Conservation (phyloP, 2,888 invertebrate genomes). For the Leptarthrus brevirostris region DNA sequence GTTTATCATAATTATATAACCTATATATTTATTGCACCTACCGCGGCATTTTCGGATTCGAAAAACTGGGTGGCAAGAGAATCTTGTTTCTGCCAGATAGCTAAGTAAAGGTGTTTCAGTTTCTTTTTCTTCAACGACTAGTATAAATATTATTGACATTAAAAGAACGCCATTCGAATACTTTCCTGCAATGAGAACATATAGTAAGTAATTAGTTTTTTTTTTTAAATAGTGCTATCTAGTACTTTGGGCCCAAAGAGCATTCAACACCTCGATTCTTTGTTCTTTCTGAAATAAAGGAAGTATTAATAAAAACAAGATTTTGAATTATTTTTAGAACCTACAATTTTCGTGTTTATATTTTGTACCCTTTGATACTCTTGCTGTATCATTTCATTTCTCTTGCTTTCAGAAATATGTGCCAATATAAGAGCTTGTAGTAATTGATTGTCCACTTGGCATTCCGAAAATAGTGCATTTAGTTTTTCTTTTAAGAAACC, state of each 20-base stretch:
- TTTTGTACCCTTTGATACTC: background rate
- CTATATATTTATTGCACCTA: slow-evolving; percentile 54
- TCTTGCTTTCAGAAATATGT: background rate
- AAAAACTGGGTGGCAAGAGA: slow-evolving; percentile 62
- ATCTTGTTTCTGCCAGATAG: slow-evolving; percentile 55
- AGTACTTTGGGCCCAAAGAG: slow-evolving; percentile 62
- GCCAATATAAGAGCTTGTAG: background rate
- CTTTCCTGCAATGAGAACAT: slow-evolving; percentile 58
- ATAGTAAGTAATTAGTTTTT: no score
- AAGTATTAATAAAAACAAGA: no score
- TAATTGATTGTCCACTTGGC: background rate
- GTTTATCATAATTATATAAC: background rate
- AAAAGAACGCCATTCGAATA: slow-evolving; percentile 61
- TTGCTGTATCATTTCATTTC: background rate
- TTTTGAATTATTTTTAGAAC: no score
- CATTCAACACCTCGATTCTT: slow-evolving; percentile 57
- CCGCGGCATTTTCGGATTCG: slow-evolving; percentile 63
- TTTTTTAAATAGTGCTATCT: background rate
- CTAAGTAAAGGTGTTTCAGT: no score
- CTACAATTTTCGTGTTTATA: background rate
- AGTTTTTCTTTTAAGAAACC: background rate
- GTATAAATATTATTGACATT: slow-evolving; percentile 61
- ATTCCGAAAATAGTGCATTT: background rate
- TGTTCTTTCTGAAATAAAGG: slow-evolving; percentile 49
- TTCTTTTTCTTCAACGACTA: slow-evolving; percentile 59